Percentiles rank a stretch among this genome's conserved stretches.
Evolutionary conservation across 1,140 invertebrate genomes (phyloP).

Genomic region (Bathynomus jamesi): DNA sequence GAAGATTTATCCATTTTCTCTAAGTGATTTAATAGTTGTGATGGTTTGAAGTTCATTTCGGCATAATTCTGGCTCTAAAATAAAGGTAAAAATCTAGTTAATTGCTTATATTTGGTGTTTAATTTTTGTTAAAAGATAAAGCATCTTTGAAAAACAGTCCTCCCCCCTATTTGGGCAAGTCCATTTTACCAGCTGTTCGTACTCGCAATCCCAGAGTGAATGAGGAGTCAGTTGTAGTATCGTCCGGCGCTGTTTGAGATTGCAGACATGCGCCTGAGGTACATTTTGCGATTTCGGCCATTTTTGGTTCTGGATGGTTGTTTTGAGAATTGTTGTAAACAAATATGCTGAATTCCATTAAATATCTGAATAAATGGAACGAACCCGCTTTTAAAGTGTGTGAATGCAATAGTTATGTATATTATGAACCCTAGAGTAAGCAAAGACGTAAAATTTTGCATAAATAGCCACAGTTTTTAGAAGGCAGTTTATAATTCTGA

Average conservation of each 20-base stretch:
- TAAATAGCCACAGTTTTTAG: neutral
- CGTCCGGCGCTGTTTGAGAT: neutral
- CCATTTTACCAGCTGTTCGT: neutral
- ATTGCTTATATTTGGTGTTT: neutral
- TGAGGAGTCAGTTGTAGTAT: neutral
- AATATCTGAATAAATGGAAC: neutral
- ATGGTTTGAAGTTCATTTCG: neutral
- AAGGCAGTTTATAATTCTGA: neutral
- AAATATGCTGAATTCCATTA: neutral
- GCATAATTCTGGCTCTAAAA: neutral
- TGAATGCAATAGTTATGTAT: neutral
- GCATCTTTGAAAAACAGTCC: neutral
- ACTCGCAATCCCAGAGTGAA: neutral
- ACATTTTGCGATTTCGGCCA: neutral
- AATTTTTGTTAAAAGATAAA: neutral
- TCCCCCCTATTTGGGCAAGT: neutral
- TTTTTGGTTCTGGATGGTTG: neutral
- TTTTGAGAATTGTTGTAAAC: neutral
- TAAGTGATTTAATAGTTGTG: neutral
- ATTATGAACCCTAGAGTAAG: neutral
- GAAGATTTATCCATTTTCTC: neutral
- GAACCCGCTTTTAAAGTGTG: neutral
- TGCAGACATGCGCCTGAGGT: neutral
- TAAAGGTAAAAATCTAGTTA: neutral
- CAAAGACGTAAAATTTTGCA: neutral